Evolutionary conservation across 2,888 invertebrate genomes (phyloP), one percentile per base, ranked within the genome.

Genomic region (Antheraea assamensis): DNA sequence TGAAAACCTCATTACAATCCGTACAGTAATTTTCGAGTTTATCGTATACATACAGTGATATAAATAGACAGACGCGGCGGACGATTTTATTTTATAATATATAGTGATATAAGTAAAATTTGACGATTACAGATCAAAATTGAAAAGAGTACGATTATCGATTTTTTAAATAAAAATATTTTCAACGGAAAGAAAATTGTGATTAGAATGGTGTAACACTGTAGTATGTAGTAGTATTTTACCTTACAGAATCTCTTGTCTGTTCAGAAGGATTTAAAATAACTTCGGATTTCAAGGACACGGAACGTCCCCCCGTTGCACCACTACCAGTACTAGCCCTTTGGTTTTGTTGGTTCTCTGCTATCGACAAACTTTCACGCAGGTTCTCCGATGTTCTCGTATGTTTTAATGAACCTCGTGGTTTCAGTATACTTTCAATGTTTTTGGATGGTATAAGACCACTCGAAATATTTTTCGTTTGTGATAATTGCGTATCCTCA

Each of bases 231-330:
- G 19, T 42, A 49, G 3, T 17, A 3, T 27, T 30, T 74, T 74
- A 89, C 90, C 87, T 87, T 55, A 83, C 72, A 10, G 88, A 88
- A 0, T 80, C 83, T 8, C 86, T 81, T 3, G 74, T 74, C 27
- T 78, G 78, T 8, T 82, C 80, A 0, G 80, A 78, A 31, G 84
- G 83, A 10, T 74, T 77, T 61, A 87, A 73, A 3, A 87, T 58
- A 42, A 83, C 77, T 73, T 83, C 78, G 0, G 87, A 85, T 66
- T 80, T 83, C 0, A 75, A 10, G 0, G 77, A 79, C 2, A 72
- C 74, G n/a, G 73, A 71, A 15, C 74, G 77, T 52, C 70, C 71
- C 21, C 24, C 15, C 58, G 13, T 42, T 66, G 58, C 42, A 10
- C 35, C 72, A 72, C 80, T 81, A 10, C 70, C 74, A 49, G 73